A percentile compares a stretch with the other conserved stretches of the same genome.
Evolutionary conservation across 2,113 vertebrate genomes (phyloP).

Genomic region (Phaetusa simplex): DNA sequence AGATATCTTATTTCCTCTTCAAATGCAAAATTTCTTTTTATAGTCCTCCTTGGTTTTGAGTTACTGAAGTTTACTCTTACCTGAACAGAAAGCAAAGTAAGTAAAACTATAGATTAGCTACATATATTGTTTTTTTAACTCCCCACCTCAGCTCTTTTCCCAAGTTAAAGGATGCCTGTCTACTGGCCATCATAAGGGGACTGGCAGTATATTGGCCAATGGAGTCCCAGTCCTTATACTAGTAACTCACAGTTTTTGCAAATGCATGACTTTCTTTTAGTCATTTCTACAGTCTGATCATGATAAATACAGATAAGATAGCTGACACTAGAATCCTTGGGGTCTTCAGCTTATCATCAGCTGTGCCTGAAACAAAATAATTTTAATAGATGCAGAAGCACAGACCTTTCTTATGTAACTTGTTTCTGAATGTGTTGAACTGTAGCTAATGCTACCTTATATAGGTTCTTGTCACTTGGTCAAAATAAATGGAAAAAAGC

Average conservation of each 20-base stretch:
- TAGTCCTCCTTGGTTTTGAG: neutral
- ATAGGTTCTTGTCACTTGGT: neutral
- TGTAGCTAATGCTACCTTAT: neutral
- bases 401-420: neutral
- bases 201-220: neutral
- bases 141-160: neutral
- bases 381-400: neutral
- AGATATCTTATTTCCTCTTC: neutral
- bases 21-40: neutral
- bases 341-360: neutral
- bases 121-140: neutral
- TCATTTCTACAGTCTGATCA: neutral
- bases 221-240: neutral
- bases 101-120: neutral
- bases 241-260: neutral
- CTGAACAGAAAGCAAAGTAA: neutral
- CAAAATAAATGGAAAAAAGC: slow-evolving; percentile 30
- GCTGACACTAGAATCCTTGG: neutral
- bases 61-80: neutral
- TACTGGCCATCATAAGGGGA: neutral
- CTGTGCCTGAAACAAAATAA: neutral
- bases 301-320: neutral
- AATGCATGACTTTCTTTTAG: neutral
- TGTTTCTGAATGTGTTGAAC: neutral
- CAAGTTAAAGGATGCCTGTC: neutral